Conservation (phyloP, 2,113 vertebrate genomes). For the Cheilinus undulatus region DNA sequence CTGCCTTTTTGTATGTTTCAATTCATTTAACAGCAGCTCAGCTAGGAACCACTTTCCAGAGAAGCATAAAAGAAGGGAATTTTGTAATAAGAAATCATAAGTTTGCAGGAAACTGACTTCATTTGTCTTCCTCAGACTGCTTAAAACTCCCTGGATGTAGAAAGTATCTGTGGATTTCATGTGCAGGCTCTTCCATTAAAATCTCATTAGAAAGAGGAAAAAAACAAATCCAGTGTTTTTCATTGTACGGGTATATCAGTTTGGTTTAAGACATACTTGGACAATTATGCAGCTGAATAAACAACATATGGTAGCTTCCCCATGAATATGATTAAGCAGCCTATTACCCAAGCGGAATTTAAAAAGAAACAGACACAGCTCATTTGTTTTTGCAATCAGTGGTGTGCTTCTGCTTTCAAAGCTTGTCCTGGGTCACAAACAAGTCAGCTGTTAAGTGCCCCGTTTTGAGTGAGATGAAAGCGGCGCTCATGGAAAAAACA, state of each 20-base stretch:
- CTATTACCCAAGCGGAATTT: conserved; percentile 4
- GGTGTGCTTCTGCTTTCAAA: conserved; percentile 35
- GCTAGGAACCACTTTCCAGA: conserved; percentile 3
- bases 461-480: conserved; percentile 59
- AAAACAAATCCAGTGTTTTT: not conserved
- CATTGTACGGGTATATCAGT: not conserved
- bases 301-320: conserved; percentile 3
- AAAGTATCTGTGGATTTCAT: not conserved
- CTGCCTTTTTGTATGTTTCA: not conserved
- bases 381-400: conserved; percentile 38
- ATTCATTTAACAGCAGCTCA: conserved; percentile 10
- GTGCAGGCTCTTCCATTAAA: not conserved
- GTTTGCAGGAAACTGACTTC: not conserved
- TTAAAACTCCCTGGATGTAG: not conserved
- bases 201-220: not conserved
- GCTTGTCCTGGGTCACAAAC: conserved; percentile 30
- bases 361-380: conserved; percentile 3
- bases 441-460: conserved; percentile 45
- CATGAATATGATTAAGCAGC: conserved; percentile 24
- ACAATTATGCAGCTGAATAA: not conserved
- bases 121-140: not conserved
- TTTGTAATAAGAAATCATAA: not conserved
- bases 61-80: not conserved
- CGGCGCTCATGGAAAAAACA: conserved; percentile 41
- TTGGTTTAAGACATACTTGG: not conserved